These are phyloP conservation scores for Lymantria monacha DNA, from an alignment of 2,888 invertebrate genomes.

Conservation along the genomic window DNA sequence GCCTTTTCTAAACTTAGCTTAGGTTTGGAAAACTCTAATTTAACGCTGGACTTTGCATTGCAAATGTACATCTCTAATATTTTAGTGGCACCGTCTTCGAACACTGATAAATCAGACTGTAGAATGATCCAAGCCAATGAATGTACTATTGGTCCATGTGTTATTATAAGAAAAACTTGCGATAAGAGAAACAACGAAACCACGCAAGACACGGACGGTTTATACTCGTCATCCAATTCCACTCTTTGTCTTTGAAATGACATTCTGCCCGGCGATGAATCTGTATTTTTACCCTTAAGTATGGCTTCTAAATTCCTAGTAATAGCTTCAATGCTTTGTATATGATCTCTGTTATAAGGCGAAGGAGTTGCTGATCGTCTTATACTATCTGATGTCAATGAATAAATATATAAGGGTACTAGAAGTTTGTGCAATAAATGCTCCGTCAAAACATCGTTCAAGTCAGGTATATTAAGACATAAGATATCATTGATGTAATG, in stretches of 20 bases:
- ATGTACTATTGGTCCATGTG: constrained; percentile 94
- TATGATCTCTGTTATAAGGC: constrained; percentile 69
- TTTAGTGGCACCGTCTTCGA: constrained; percentile 86
- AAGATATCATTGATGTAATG: constrained; percentile 99
- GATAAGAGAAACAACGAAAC: constrained; percentile 95
- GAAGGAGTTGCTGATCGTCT: constrained; percentile 53
- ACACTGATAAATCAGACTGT: constrained; percentile 88
- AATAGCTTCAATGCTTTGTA: constrained; percentile 82
- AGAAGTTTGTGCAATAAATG: constrained; percentile 96
- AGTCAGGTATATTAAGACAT: constrained; percentile 93
- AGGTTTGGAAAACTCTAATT: constrained; percentile 86
- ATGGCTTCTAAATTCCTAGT: constrained; percentile 85
- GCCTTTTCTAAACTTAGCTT: constrained; percentile 90
- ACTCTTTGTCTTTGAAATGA: constrained; percentile 59
- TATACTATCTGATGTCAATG: constrained; percentile 83
- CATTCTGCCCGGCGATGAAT: constrained; percentile 70
- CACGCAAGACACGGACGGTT: constrained; percentile 92
- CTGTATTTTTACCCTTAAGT: constrained; percentile 80
- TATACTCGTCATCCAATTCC: constrained; percentile 80
- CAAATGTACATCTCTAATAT: constrained; percentile 85
- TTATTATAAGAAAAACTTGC: constrained; percentile 96
- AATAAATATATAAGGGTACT: constrained; percentile 96
- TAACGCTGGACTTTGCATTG: constrained; percentile 79
- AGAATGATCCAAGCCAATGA: constrained; percentile 95
- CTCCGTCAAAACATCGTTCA: constrained; percentile 96